These are phyloP conservation scores for Pelusios castaneus DNA, from an alignment of 2,113 vertebrate genomes.

Conservation along the genomic window DNA sequence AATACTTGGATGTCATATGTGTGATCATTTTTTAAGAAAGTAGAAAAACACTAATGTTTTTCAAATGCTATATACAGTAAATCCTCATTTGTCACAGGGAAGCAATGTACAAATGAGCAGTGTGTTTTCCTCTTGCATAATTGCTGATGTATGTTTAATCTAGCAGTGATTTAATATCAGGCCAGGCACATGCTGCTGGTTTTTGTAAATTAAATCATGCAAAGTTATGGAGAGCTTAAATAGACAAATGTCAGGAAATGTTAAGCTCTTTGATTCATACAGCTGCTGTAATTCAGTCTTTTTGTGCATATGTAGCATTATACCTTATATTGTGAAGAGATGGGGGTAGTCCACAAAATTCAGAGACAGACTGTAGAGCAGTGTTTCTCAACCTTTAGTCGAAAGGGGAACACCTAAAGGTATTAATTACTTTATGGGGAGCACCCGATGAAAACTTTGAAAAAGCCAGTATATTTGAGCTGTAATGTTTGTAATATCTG, in stretches of 20 bases:
- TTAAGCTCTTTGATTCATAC: no score
- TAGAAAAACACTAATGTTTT: not conserved
- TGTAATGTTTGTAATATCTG: no score
- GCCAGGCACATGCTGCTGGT: not conserved
- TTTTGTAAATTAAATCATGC: not conserved
- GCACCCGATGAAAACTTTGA: no score
- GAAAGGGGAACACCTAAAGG: no score
- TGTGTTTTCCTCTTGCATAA: not conserved
- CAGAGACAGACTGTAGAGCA: not conserved
- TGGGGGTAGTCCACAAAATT: not conserved
- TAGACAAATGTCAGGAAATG: not conserved
- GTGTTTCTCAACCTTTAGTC: no score
- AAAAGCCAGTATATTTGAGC: no score
- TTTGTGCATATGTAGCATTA: not conserved
- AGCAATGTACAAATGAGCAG: not conserved
- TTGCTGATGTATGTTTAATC: not conserved
- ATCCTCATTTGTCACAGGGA: not conserved
- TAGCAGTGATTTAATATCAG: no score
- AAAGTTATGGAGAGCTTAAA: not conserved
- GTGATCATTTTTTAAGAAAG: not conserved
- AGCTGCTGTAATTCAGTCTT: not conserved
- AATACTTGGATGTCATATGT: not conserved
- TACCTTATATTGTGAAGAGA: not conserved
- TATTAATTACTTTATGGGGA: no score
- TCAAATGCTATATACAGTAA: not conserved